phyloP scores from a whole-genome alignment of 2,113 vertebrate genomes.

The Galeopterus variegatus region DNA sequence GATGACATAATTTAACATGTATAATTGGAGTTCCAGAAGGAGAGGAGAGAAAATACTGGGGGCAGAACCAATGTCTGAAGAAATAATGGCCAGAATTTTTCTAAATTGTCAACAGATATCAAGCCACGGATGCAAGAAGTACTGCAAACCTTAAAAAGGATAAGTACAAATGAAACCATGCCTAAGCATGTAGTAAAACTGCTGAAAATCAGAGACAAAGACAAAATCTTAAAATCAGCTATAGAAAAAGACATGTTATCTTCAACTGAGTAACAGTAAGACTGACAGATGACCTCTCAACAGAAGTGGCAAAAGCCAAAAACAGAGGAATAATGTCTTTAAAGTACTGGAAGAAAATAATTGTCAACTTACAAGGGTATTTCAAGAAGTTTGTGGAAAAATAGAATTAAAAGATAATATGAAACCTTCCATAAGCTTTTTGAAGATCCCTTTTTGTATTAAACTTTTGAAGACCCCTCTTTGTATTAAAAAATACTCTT shows the following conservation, averaged over 20 bases:
- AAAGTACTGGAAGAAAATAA: slow-evolving; percentile 48
- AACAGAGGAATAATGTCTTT: background rate
- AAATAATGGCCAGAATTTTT: slow-evolving; percentile 46
- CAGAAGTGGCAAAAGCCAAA: background rate
- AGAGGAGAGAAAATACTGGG: background rate
- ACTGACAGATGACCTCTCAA: slow-evolving; percentile 17
- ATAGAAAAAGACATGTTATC: background rate
- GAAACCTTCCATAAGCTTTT: no score
- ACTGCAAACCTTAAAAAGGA: background rate
- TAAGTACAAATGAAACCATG: background rate
- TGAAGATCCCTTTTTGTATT: no score
- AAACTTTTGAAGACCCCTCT: no score
- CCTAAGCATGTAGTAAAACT: background rate
- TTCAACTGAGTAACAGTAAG: background rate
- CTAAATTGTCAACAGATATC: slow-evolving; percentile 31
- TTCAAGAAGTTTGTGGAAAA: no score
- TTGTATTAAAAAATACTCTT: background rate
- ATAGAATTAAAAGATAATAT: no score
- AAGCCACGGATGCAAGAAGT: background rate
- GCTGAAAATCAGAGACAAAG: slow-evolving; percentile 43
- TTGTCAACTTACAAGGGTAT: background rate
- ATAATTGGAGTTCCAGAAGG: background rate
- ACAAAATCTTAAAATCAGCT: slow-evolving; percentile 27
- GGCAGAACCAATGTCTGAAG: slow-evolving; percentile 34
- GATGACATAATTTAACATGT: background rate